phyloP scores from a whole-genome alignment of 2,888 invertebrate species.

The Xestia rhomboidea region DNA sequence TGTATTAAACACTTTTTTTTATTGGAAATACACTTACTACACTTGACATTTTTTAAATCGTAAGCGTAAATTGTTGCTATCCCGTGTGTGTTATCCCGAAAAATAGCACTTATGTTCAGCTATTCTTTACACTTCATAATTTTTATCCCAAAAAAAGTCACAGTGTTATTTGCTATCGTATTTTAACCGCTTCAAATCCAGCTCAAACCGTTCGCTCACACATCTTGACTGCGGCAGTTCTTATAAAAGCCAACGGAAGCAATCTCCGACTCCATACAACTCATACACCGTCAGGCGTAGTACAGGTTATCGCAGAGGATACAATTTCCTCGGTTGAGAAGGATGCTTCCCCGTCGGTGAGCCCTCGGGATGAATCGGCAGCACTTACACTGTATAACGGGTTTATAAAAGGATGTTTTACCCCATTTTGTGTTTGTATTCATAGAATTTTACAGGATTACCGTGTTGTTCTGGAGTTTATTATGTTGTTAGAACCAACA shows the following conservation, averaged over 20 bases:
- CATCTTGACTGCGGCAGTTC: slow-evolving; percentile 17
- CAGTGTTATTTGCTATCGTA: neutral
- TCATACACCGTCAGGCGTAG: slow-evolving; percentile 1
- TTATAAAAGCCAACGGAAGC: slow-evolving; percentile 22
- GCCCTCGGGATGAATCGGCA: neutral
- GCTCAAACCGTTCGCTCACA: neutral
- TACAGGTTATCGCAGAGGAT: slow-evolving; percentile 38
- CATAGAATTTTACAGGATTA: neutral
- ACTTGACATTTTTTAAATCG: neutral
- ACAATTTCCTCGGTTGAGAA: slow-evolving; percentile 41
- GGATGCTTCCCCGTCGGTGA: slow-evolving; percentile 27
- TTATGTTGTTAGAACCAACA: neutral
- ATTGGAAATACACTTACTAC: neutral
- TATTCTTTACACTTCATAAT: neutral
- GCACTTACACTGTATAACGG: neutral
- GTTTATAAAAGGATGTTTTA: slow-evolving; percentile 3
- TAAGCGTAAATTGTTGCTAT: neutral
- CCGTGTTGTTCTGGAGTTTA: neutral
- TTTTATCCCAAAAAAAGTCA: neutral
- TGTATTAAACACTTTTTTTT: neutral
- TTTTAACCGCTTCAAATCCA: neutral
- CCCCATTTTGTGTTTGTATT: slow-evolving; percentile 17
- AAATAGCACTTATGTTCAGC: neutral
- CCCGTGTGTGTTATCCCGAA: no score
- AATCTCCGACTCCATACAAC: slow-evolving; percentile 9